phyloP scores from a whole-genome alignment of 2,113 vertebrate genomes.

The Protobothrops mucrosquamatus region DNA sequence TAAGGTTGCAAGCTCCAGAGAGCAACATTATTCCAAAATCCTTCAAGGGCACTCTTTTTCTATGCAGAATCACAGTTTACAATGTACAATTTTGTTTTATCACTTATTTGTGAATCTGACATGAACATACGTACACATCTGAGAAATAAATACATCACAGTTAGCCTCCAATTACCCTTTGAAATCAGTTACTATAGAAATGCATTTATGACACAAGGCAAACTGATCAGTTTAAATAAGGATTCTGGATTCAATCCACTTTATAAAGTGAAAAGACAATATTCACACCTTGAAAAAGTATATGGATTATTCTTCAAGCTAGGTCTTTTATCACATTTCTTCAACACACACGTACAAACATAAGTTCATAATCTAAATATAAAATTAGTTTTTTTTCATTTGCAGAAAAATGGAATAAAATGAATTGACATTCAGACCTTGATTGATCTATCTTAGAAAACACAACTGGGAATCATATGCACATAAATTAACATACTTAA shows the following conservation, averaged over 20 bases:
- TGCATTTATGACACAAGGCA: background rate
- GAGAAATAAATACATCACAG: background rate
- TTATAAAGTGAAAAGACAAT: background rate
- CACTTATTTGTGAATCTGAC: background rate
- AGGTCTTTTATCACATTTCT: background rate
- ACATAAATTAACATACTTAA: background rate
- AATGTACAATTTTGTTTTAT: background rate
- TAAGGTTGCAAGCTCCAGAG: background rate
- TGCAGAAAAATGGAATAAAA: background rate
- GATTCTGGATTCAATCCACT: background rate
- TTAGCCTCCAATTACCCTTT: background rate
- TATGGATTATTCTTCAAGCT: background rate
- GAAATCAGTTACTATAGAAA: background rate
- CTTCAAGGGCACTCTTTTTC: background rate
- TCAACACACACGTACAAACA: background rate
- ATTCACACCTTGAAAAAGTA: background rate
- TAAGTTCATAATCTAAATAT: background rate
- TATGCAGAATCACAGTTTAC: background rate
- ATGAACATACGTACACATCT: background rate
- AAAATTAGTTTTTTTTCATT: background rate
- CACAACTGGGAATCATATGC: background rate
- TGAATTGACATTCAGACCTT: background rate
- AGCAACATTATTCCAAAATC: background rate
- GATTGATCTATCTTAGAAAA: background rate
- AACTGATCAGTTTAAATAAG: background rate